phyloP scores from a whole-genome alignment of 2,113 vertebrate species.

The Cinclus mexicanus region DNA sequence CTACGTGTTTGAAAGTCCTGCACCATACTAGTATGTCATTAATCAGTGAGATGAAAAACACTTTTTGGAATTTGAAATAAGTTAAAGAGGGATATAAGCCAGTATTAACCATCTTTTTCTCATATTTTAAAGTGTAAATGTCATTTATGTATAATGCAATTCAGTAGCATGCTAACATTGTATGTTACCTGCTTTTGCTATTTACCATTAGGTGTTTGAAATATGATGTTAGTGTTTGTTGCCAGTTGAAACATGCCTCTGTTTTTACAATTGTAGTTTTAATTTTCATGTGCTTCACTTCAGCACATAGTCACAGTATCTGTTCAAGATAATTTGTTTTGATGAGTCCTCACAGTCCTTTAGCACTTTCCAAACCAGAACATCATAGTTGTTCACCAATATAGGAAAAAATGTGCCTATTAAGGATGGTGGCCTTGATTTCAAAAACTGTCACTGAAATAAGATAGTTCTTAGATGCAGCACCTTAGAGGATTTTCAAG shows the following conservation, averaged over 20 bases:
- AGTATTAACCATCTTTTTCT: slow-evolving; percentile 44
- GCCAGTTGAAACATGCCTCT: not conserved
- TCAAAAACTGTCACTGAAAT: not conserved
- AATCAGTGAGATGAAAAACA: slow-evolving; percentile 16
- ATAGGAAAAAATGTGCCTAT: not conserved
- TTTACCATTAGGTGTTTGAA: slow-evolving; percentile 2
- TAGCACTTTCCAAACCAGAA: not conserved
- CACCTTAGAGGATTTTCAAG: not conserved
- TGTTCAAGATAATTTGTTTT: not conserved
- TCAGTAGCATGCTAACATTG: not conserved
- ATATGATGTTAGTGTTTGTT: not conserved
- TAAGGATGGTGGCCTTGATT: not conserved
- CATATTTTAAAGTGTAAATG: slow-evolving; percentile 29
- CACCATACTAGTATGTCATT: not conserved
- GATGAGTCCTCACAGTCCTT: not conserved
- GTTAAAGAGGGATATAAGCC: slow-evolving; percentile 24
- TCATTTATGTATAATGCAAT: not conserved
- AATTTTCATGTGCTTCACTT: slow-evolving; percentile 5
- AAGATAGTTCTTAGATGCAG: not conserved
- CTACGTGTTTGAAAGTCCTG: slow-evolving; percentile 21
- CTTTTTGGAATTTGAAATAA: slow-evolving; percentile 6
- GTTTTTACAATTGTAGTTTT: not conserved
- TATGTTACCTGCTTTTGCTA: not conserved
- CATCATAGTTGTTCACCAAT: not conserved
- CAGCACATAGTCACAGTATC: not conserved